Conservation (phyloP, 2,113 vertebrate genomes). For the Nothoprocta pentlandii region DNA sequence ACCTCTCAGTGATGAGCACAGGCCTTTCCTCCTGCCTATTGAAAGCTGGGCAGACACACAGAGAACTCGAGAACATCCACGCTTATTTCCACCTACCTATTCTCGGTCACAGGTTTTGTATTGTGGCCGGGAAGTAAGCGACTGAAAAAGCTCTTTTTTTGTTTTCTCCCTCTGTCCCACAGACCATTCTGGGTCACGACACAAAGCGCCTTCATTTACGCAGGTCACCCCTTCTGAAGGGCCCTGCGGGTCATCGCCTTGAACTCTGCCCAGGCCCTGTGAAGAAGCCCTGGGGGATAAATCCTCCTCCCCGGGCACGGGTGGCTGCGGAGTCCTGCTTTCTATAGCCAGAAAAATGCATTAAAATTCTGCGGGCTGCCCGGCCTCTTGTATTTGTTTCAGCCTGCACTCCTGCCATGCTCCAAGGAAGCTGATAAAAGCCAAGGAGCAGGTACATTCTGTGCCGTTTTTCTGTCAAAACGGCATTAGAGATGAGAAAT, state of each 20-base stretch:
- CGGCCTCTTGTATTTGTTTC: conserved; percentile 32
- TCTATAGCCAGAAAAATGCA: neutral
- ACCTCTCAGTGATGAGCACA: neutral
- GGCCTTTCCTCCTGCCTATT: neutral
- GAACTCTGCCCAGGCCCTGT: neutral
- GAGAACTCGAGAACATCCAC: neutral
- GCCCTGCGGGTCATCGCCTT: neutral
- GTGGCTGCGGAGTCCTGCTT: neutral
- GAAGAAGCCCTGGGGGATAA: neutral
- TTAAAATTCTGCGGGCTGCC: conserved; percentile 6
- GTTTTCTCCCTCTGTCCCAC: neutral
- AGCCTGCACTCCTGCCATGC: neutral
- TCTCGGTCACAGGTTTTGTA: neutral
- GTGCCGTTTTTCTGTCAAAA: conserved; percentile 17
- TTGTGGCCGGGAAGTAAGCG: neutral
- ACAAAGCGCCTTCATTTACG: neutral
- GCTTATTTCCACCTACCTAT: neutral
- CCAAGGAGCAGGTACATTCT: neutral
- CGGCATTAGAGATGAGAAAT: conserved; percentile 15
- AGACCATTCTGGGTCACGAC: neutral
- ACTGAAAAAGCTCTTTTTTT: neutral
- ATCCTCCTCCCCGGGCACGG: neutral
- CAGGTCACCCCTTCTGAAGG: neutral
- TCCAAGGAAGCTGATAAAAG: conserved; percentile 34
- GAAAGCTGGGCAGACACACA: neutral